Evolutionary conservation across 2,113 vertebrate species (phyloP), one percentile per base, ranked within the genome.

Genomic region (Aplodontia rufa): DNA sequence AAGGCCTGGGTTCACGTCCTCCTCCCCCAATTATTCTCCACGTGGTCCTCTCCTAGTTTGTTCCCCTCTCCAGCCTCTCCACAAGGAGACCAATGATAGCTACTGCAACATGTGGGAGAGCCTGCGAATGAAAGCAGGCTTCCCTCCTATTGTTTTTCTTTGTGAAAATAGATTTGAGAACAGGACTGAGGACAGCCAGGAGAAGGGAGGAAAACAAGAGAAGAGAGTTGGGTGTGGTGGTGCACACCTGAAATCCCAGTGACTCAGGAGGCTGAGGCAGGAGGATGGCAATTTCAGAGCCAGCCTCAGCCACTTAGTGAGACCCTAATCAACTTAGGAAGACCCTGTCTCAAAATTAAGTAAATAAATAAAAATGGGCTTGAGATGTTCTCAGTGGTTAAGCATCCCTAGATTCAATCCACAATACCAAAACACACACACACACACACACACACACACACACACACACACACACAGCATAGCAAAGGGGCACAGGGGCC

Each of bases 71-170:
- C 64, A 53, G 42, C 24, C 28, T 79, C 22, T 82, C 24, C 26
- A 20, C 12, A 35, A 30, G 3, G 26, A 72, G 45, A 10, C 1
- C 0, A 9, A n/a, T 24, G 28, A 11, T 6, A 4, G 26, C 24
- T 53, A 35, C 55, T 76, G 75, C 17, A 10, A 78, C 69, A 42
- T 11, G 22, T 9, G 30, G 11, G 12, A 51, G 0, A 1, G 68
- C 3, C 35, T 55, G 26, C n/a, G 30, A 10, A 30, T 3, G 28
- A 26, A 71, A 40, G 64, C 53, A 17, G 1, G 26, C 37, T n/a
- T n/a, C 8, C 75, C 45, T 16, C 19, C 76, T 26, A n/a, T 26
- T 3, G 58, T 24, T 81, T 90, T 35, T 19, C 24, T 28, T 26
- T 42, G 11, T 42, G 74, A 55, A 45, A 64, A 82, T 45, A 37